These are phyloP conservation scores for Epinephelus moara DNA, from an alignment of 2,113 vertebrate genomes.

Conservation along the genomic window DNA sequence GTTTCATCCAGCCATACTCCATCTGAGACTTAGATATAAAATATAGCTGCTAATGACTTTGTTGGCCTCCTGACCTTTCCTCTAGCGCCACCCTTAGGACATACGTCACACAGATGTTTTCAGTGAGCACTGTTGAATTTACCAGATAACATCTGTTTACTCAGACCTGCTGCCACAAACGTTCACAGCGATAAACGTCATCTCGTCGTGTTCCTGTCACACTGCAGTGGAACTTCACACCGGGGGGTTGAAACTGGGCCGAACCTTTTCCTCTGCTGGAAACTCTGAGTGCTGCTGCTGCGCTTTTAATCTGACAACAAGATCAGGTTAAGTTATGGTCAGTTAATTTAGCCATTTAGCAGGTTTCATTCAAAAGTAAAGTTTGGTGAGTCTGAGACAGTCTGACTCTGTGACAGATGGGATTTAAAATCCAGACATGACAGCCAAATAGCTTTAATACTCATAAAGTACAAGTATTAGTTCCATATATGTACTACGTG, in stretches of 20 bases:
- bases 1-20: too few species aligned
- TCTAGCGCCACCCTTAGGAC: neutral
- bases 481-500: too few species aligned
- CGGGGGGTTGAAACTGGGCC: neutral
- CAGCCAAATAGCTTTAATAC: too few species aligned
- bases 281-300: conserved; percentile 1
- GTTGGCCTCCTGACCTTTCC: conserved; percentile 1
- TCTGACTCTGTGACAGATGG: too few species aligned
- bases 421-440: too few species aligned
- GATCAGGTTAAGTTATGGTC: too few species aligned
- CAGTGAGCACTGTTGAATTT: conserved; percentile 7
- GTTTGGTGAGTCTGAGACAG: too few species aligned
- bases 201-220: neutral
- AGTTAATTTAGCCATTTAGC: too few species aligned
- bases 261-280: conserved; percentile 9
- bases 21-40: too few species aligned
- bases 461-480: too few species aligned
- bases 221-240: conserved; percentile 33
- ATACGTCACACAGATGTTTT: neutral
- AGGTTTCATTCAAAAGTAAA: too few species aligned
- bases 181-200: neutral
- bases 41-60: too few species aligned
- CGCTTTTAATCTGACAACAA: neutral
- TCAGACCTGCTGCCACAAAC: neutral
- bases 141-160: conserved; percentile 3